phyloP scores from a whole-genome alignment of 1,140 invertebrate species.

The Meloidogyne floridensis region DNA sequence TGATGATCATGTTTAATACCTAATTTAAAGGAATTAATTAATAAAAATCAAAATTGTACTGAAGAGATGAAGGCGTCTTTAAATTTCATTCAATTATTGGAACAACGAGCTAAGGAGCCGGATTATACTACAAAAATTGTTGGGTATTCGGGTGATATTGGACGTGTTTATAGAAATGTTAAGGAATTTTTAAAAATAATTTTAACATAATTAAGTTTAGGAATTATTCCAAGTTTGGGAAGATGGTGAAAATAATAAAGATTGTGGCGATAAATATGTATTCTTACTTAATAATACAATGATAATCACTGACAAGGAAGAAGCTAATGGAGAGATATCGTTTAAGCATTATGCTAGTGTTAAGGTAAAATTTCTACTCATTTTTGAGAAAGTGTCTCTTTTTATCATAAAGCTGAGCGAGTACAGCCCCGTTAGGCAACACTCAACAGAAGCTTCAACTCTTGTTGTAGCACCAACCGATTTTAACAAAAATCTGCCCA shows the following conservation, averaged over 20 bases:
- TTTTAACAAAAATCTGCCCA: not conserved
- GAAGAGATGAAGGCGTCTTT: not conserved
- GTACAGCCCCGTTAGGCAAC: not conserved
- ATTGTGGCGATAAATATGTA: not conserved
- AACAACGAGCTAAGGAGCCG: not conserved
- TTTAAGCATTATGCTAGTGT: not conserved
- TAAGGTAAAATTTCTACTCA: not conserved
- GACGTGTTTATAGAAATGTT: not conserved
- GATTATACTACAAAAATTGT: conserved; percentile 4
- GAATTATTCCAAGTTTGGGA: conserved; percentile 6
- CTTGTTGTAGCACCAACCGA: not conserved
- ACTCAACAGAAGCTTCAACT: not conserved
- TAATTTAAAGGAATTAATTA: not conserved
- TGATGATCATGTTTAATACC: not conserved
- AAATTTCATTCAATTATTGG: not conserved
- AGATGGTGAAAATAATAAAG: not conserved
- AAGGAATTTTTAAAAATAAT: not conserved
- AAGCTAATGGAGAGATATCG: not conserved
- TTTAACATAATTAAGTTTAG: not conserved
- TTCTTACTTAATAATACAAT: not conserved
- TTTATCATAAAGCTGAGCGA: not conserved
- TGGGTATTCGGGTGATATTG: not conserved
- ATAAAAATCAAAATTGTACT: not conserved
- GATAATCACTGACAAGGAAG: not conserved
- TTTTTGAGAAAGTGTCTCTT: not conserved